Conservation (phyloP, 2,888 invertebrate species). For the Eurytoma adleriae region DNA sequence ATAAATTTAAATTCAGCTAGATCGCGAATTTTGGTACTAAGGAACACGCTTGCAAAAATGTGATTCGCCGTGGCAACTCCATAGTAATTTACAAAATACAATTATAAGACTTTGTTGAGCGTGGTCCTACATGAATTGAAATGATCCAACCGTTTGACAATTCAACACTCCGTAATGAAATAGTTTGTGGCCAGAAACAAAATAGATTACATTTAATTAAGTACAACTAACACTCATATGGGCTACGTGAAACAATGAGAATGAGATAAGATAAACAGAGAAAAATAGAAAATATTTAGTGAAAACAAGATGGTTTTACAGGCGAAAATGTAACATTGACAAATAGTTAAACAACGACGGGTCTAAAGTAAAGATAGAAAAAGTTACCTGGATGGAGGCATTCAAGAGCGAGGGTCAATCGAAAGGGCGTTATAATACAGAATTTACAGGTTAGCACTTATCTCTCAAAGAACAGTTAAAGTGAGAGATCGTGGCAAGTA, state of each 20-base stretch:
- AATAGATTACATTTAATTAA: constrained; percentile 27
- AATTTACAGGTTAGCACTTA: constrained; percentile 67
- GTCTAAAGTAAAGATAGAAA: constrained; percentile 70
- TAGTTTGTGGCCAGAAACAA: constrained; percentile 8
- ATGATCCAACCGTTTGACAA: background rate
- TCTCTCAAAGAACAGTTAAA: constrained; percentile 52
- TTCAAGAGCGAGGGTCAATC: constrained; percentile 70
- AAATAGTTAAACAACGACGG: constrained; percentile 59
- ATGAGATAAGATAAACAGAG: constrained; percentile 18
- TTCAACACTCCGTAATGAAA: background rate
- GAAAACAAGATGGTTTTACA: constrained; percentile 56
- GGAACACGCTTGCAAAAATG: constrained; percentile 3
- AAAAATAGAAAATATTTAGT: constrained; percentile 14
- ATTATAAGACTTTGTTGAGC: background rate
- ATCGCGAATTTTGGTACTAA: background rate
- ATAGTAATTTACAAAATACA: background rate
- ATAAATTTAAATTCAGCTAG: constrained; percentile 12
- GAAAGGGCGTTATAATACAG: constrained; percentile 67
- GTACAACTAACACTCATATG: constrained; percentile 36
- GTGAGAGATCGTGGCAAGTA: constrained; percentile 62
- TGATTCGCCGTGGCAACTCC: background rate
- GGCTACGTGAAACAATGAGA: constrained; percentile 30
- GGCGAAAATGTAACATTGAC: constrained; percentile 56
- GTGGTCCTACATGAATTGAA: constrained; percentile 23
- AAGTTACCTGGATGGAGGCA: constrained; percentile 71